Base-by-base conservation (phyloP, 1,140 invertebrate genomes). In the Pantala flavescens region DNA sequence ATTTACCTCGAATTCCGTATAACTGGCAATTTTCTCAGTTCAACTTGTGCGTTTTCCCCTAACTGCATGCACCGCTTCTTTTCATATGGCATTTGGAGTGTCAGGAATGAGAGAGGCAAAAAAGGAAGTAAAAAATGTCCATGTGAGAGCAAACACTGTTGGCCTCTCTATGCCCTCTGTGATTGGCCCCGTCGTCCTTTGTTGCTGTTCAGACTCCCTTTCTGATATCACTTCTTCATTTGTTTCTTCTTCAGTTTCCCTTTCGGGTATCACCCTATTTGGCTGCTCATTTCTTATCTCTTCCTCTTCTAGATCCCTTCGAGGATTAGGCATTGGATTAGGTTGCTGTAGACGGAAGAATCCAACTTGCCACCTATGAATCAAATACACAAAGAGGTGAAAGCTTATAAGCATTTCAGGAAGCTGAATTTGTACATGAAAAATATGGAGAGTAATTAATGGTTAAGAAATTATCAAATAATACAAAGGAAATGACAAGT, bases 101-200 rank as follows among this genome's bases (percentile, higher is more conserved):
- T 92, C 90, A 3, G 91, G 91, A 80, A 93, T 89, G 23, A 93
- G 83, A 0, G 91, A 92, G 0, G 90, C 86, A 78, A 93, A 91
- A 81, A 93, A 92, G 24, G 89, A 88, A 10, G 88, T 88, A 75
- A 93, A 88, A 78, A 92, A 89, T 78, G 90, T 90, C 89, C 89
- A 90, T 19, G 88, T 87, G 9, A 90, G 85, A n/a, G 87, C 86
- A 10, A 90, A 82, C 63, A 87, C 81, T 0, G 89, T 88, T 42
- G 88, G 88, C 80, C 86, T 79, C 80, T 86, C 80, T 72, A 84
- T 82, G 74, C 85, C 85, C 75, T 78, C 78, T 24, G 75, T 77
- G 11, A 75, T 78, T 28, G 77, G 74, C 7, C 80, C 74, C 82
- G 82, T 14, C 76, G 78, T 75, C 82, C 82, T 12, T 63, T 16